phyloP scores from a whole-genome alignment of 2,888 invertebrate species.

The Theretra japonica region DNA sequence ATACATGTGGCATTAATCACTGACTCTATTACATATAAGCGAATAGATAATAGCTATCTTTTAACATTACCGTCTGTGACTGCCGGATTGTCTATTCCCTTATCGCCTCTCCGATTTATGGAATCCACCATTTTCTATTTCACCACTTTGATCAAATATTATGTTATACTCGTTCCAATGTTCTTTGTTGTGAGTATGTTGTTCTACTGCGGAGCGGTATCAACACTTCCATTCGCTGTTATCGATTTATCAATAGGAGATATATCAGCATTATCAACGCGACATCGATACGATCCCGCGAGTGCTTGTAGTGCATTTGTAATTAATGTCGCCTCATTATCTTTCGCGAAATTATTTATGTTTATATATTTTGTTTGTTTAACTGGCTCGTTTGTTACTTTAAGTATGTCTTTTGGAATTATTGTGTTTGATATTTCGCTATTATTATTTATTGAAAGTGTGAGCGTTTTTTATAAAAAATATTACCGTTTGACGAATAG shows the following conservation, averaged over 20 bases:
- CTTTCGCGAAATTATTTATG: conserved; percentile 18
- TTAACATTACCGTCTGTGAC: conserved; percentile 63
- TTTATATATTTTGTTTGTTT: conserved; percentile 5
- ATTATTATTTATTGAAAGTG: too few relatives aligned
- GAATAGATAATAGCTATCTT: background rate
- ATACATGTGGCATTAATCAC: conserved; percentile 5
- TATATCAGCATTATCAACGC: conserved; percentile 56
- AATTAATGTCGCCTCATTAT: conserved; percentile 33
- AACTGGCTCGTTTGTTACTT: background rate
- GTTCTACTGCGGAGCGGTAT: conserved; percentile 57
- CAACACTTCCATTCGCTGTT: conserved; percentile 53
- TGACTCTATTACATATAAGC: background rate
- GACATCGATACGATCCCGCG: conserved; percentile 43
- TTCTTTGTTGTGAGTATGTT: conserved; percentile 61
- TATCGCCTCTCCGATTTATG: conserved; percentile 35
- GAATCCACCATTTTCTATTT: conserved; percentile 44
- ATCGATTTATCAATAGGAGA: conserved; percentile 62
- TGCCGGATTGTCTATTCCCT: conserved; percentile 62
- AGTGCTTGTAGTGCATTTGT: conserved; percentile 34
- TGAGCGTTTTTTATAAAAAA: too few relatives aligned
- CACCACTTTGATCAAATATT: conserved; percentile 5
- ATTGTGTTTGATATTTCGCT: too few relatives aligned
- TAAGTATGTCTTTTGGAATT: too few relatives aligned
- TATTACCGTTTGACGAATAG: too few relatives aligned
- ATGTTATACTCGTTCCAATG: conserved; percentile 44